A percentile compares a stretch with the other conserved stretches of the same genome.
Evolutionary conservation across 2,888 invertebrate genomes (phyloP).

Genomic region (Cyrtodaria siliqua): DNA sequence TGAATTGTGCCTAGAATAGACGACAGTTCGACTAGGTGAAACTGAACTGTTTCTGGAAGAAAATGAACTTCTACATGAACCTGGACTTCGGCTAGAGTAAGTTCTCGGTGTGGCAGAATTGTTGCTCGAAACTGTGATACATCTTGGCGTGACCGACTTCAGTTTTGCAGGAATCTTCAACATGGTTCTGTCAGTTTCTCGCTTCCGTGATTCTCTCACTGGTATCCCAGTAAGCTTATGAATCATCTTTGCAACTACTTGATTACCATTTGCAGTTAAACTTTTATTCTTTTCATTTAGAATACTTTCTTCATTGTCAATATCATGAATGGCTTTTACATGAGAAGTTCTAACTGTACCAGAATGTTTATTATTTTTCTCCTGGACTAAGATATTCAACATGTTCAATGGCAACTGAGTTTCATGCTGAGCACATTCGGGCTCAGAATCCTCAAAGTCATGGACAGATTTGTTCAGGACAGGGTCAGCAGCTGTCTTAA

Average conservation of each 20-base stretch:
- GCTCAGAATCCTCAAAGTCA: slow-evolving; percentile 59
- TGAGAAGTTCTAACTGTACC: background rate
- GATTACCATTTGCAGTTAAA: background rate
- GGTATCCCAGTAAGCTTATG: background rate
- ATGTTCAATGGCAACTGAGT: background rate
- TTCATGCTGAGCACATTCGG: slow-evolving; percentile 57
- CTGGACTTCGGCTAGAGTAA: slow-evolving; percentile 1
- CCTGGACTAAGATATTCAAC: background rate
- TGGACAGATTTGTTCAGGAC: slow-evolving; percentile 31
- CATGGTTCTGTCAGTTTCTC: background rate
- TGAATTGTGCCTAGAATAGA: background rate
- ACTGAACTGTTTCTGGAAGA: slow-evolving; percentile 12
- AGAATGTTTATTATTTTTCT: background rate
- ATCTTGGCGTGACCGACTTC: background rate
- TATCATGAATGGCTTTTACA: background rate
- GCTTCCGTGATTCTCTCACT: background rate
- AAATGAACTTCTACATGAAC: background rate
- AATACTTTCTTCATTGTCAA: background rate
- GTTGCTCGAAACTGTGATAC: background rate
- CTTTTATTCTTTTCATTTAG: too few species aligned
- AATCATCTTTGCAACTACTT: background rate
- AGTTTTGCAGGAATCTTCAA: background rate
- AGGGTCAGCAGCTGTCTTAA: too few species aligned
- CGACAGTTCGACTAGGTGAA: slow-evolving; percentile 7
- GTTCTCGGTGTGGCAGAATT: background rate